Evolutionary conservation across 2,888 invertebrate species (phyloP), one percentile per base, ranked within the genome.

Genomic region (Lasius platythorax): DNA sequence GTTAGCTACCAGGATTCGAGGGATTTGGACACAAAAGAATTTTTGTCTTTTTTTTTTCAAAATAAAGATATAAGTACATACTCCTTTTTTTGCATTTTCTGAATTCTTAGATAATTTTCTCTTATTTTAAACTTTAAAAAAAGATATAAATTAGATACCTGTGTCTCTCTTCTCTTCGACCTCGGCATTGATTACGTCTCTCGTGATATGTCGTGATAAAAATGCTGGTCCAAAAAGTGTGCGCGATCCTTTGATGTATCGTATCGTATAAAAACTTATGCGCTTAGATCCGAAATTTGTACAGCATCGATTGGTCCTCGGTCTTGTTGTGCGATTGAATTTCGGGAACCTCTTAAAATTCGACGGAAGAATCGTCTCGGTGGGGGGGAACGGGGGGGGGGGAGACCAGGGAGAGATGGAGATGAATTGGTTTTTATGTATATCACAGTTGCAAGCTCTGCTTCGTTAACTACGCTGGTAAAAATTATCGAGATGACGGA

Each of bases 371-470:
- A 86, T 82, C 67, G 79, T 68, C 85, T 88, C 23, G 70, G 56
- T 67, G 61, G 46, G 33, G 63, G 15, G 58, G 15, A 9, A 37
- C 37, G 70, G 56, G 67, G 56, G 53, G 33, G 63, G 37, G n/a
- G 46, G 12, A 9, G 33, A 28, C 18, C 18, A 43, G 53, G 72
- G 12, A 79, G 64, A 63, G 50, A 40, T 40, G 75, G 85, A 85
- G 75, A 84, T 64, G 81, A 85, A 61, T 85, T 68, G 88, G 66
- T 83, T 79, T 85, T 92, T 90, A 92, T 89, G 89, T 92, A 93
- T 94, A 94, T 94, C 94, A 94, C 94, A 94, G 94, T 94, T 92
- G 92, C 91, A 93, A 94, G 93, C 92, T 93, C 92, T 92, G 93
- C 92, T 91, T 90, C 87, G 89, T 91, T 90, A 92, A 92, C 91